phyloP scores from a whole-genome alignment of 2,888 invertebrate genomes.

The Tetheella fluctuosa region DNA sequence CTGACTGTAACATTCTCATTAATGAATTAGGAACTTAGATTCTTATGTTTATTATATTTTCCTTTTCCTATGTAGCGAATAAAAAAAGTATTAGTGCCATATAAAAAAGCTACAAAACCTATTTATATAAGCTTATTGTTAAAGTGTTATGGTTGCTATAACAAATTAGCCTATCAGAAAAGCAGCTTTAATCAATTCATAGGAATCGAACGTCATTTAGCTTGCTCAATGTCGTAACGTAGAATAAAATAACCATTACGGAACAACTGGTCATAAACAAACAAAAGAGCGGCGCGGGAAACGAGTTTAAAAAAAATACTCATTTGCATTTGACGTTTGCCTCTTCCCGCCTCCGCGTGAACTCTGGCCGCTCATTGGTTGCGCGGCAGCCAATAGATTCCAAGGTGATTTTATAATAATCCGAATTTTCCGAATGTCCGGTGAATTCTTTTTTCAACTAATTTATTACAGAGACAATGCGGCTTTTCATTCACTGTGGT shows the following conservation, averaged over 20 bases:
- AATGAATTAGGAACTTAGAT: too few species aligned
- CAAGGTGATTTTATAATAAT: conserved; percentile 54
- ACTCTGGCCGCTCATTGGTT: conserved; percentile 61
- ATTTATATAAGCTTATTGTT: background rate
- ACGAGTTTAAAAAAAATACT: conserved; percentile 69
- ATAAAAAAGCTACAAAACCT: background rate
- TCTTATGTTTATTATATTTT: too few species aligned
- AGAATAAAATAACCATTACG: conserved; percentile 53
- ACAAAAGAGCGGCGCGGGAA: conserved; percentile 50
- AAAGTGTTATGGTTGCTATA: background rate
- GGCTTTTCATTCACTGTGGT: conserved; percentile 4
- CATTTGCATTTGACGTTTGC: conserved; percentile 80
- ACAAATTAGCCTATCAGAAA: background rate
- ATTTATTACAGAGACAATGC: conserved; percentile 2
- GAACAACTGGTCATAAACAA: conserved; percentile 59
- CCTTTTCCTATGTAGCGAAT: too few species aligned
- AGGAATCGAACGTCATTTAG: conserved; percentile 7
- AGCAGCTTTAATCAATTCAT: background rate
- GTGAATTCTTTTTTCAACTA: conserved; percentile 34
- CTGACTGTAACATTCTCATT: too few species aligned
- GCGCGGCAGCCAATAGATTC: conserved; percentile 59
- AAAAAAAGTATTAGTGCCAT: too few species aligned
- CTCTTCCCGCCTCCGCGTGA: conserved; percentile 75
- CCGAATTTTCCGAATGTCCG: conserved; percentile 50
- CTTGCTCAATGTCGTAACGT: conserved; percentile 38